Base-by-base conservation (phyloP, 1,140 invertebrate genomes). In the Zaprionus africanus region DNA sequence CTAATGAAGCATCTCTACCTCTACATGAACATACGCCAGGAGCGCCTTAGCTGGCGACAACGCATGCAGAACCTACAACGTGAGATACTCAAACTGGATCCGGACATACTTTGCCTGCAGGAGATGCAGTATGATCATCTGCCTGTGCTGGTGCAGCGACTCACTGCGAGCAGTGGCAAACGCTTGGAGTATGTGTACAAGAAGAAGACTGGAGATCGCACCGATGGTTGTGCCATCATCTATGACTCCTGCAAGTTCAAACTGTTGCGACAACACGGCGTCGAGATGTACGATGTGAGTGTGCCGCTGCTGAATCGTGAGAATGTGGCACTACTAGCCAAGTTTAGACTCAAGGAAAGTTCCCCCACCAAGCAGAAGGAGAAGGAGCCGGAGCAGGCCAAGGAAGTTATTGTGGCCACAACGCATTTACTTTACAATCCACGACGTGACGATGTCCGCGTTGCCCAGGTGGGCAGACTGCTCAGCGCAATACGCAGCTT, bases 361-460 rank as follows among this genome's bases (percentile, higher is more conserved):
- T 1, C 13, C 5, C 74, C 84, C 1, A 81, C 84, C 1, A 81
- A 90, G 57, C 93, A 93, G 2, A 57, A 92, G 1, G 93, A 92
- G 0, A 19, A 60, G 1, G 38, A 64, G 11, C 19, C 92, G 0
- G 19, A 60, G 0, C 43, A 62, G 12, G 26, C 68, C 24, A 85
- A 80, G 6, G 93, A 95, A 22, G 92, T 98, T 57, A 94, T 97
- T 28, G 94, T 99, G 0, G 97, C 97, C 5, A 99, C 97, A 4
- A 99, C 98, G 0, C 98, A 99, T 93, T 93, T 99, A n/a, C 93
- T 99, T 6, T 99, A 97, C 91, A 99, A 99, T 94, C 97, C 97
- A 0, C 95, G 94, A 81, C 93, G 98, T 28, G 95, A 96, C 24
- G 98, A 99, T 93, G 95, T 99, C 0, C 95, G 98, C 83, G 93